Conservation (phyloP, 2,888 invertebrate genomes). For the Anoncus sp. region DNA sequence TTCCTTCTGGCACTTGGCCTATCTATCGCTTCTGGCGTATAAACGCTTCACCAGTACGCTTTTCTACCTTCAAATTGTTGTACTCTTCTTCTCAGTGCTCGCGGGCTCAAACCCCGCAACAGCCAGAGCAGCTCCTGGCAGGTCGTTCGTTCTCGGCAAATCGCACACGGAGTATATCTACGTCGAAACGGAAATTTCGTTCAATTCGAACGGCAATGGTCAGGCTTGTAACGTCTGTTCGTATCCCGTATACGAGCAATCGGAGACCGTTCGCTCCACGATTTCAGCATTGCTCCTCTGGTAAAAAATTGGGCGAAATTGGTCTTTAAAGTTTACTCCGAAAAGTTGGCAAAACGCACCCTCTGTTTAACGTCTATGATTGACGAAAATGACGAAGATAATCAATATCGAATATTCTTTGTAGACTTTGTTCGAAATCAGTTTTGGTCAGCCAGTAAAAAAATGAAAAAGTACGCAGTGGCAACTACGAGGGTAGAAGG, state of each 20-base stretch:
- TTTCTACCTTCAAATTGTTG: slow-evolving; percentile 18
- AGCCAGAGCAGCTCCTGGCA: slow-evolving; percentile 16
- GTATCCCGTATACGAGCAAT: slow-evolving; percentile 28
- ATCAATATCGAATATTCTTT: slow-evolving; percentile 4
- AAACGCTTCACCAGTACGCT: slow-evolving; percentile 33
- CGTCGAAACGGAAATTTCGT: slow-evolving; percentile 58
- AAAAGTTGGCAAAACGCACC: too few relatives aligned
- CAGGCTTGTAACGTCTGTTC: slow-evolving; percentile 2
- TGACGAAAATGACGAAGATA: background rate
- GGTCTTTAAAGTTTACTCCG: too few relatives aligned
- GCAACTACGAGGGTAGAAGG: background rate
- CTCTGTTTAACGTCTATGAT: background rate
- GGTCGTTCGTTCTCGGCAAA: slow-evolving; percentile 24
- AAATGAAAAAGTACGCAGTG: background rate
- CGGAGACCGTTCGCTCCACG: slow-evolving; percentile 4
- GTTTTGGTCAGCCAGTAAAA: background rate
- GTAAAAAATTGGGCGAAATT: background rate
- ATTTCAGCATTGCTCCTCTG: slow-evolving; percentile 7
- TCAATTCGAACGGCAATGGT: slow-evolving; percentile 35
- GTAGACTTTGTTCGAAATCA: background rate
- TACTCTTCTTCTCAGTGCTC: slow-evolving; percentile 24
- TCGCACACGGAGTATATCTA: slow-evolving; percentile 46
- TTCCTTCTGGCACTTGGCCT: slow-evolving; percentile 65
- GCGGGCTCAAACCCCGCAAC: slow-evolving; percentile 1
- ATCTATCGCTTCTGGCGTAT: slow-evolving; percentile 54